These are phyloP conservation scores for Potorous gilbertii DNA, from an alignment of 2,797 vertebrate species.

Conservation along the genomic window DNA sequence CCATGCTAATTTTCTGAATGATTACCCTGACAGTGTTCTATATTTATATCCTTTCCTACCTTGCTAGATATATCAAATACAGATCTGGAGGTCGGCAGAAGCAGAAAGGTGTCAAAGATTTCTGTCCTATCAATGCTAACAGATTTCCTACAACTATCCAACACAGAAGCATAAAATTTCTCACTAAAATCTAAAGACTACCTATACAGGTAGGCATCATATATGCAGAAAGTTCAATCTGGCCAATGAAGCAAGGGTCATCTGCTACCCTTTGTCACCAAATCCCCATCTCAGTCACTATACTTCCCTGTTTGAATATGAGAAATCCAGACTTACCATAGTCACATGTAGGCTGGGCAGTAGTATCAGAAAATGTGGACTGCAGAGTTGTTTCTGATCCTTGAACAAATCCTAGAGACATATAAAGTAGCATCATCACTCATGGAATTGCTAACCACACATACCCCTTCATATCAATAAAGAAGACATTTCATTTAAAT, in stretches of 20 bases:
- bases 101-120: background rate
- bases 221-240: background rate
- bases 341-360: slow-evolving; percentile 76
- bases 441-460: background rate
- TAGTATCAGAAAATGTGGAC: slow-evolving; percentile 74
- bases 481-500: background rate
- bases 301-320: background rate
- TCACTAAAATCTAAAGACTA: background rate
- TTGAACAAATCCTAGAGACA: slow-evolving; percentile 79
- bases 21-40: background rate
- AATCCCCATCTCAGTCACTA: background rate
- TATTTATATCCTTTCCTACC: background rate
- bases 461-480: background rate
- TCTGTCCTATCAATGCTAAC: background rate
- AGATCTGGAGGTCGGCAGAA: background rate
- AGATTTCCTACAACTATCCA: background rate
- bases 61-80: background rate
- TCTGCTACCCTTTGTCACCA: background rate
- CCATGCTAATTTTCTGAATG: slow-evolving; percentile 28
- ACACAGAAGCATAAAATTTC: slow-evolving; percentile 9
- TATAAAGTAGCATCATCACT: slow-evolving; percentile 60
- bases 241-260: slow-evolving; percentile 18
- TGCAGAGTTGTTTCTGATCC: slow-evolving; percentile 80
- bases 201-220: background rate
- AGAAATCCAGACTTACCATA: slow-evolving; percentile 74